Base-by-base conservation (phyloP, 2,113 vertebrate species). In the Plecturocebus donacophilus region DNA sequence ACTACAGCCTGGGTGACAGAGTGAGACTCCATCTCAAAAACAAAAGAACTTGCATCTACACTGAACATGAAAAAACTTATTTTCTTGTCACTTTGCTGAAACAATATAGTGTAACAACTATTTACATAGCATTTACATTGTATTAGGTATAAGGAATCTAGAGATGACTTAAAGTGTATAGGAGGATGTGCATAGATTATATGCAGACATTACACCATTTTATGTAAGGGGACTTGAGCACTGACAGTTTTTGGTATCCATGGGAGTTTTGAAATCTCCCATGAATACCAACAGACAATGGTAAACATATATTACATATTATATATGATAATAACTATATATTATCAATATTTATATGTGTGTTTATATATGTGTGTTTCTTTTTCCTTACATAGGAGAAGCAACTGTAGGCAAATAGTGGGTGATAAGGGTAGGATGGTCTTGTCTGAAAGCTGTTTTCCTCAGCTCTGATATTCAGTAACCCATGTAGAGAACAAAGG, bases 401-500 rank as follows among this genome's bases (percentile, higher is more conserved):
- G 80, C 35, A 61, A 58, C 49, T n/a, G 49, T 17, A n/a, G 58
- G 79, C 45, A 61, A 75, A 68, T 23, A 54, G 10, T 42, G 58
- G 64, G 47, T 25, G 54, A 83, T 68, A n/a, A 58, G 49, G 25
- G 21, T 32, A 87, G 76, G 61, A 45, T 13, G 38, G 20, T 64
- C 70, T 82, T 89, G 64, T 92, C 81, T 86, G 56, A 90, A 87
- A 81, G 76, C 89, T 76, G 38, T 90, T 96, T 94, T 76, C 92
- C 52, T n/a, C 4, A 13, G 75, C 54, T 96, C 83, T 84, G 68
- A 87, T 83, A 79, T 25, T 56, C 81, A 88, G 85, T 49, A 79
- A 90, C 47, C 90, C 71, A 77, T 14, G 45, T 0, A 27, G 85
- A 95, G 85, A 96, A 97, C 80, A 96, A 97, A 96, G 66, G 21